Evolutionary conservation across 2,888 invertebrate genomes (phyloP).

Genomic region (Escarpia spicata): DNA sequence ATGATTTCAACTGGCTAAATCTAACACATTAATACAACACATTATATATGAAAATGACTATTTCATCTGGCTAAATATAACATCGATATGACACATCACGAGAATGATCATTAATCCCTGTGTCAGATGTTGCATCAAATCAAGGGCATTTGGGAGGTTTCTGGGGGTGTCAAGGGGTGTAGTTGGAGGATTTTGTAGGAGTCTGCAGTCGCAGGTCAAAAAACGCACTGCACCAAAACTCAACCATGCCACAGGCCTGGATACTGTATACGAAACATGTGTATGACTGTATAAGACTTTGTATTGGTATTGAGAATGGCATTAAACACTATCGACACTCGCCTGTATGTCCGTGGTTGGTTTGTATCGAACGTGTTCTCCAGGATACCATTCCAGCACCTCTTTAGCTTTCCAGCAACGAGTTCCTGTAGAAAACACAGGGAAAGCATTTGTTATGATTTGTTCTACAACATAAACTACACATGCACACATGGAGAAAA

Average conservation of each 20-base stretch:
- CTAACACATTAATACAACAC: too few relatives aligned
- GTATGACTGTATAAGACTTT: not conserved
- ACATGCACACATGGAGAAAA: too few relatives aligned
- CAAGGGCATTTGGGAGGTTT: too few relatives aligned
- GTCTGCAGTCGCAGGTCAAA: too few relatives aligned
- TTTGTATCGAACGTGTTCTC: not conserved
- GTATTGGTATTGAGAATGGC: not conserved
- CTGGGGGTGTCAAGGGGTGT: too few relatives aligned
- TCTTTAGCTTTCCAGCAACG: not conserved
- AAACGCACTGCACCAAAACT: too few relatives aligned
- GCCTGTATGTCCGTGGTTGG: not conserved
- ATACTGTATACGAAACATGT: too few relatives aligned
- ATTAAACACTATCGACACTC: not conserved
- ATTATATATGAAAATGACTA: not conserved
- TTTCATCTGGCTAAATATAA: not conserved
- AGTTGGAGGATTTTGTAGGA: too few relatives aligned
- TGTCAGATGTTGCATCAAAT: too few relatives aligned
- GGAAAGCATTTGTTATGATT: not conserved
- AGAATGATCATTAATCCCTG: too few relatives aligned
- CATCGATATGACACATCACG: not conserved
- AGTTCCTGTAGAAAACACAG: not conserved
- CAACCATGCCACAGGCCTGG: too few relatives aligned
- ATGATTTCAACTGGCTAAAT: too few relatives aligned
- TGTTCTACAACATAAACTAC: not conserved
- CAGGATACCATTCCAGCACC: not conserved